phyloP scores from a whole-genome alignment of 2,888 invertebrate genomes.

The Sesia bembeciformis region DNA sequence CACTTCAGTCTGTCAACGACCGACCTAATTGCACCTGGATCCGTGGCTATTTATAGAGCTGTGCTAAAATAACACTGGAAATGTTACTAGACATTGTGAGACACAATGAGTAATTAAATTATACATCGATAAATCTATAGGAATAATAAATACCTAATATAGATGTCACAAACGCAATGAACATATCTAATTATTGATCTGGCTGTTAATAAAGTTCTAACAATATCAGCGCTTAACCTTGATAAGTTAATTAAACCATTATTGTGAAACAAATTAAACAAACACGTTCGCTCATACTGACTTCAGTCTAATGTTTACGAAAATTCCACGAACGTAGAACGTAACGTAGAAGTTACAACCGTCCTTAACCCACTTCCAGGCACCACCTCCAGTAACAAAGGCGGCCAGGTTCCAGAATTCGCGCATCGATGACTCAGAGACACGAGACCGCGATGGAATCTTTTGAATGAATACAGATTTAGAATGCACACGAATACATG shows the following conservation, averaged over 20 bases:
- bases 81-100: too few species aligned
- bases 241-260: too few species aligned
- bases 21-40: conserved; percentile 43
- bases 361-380: conserved; percentile 22
- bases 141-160: too few species aligned
- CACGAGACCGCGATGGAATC: neutral
- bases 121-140: too few species aligned
- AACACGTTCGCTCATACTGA: too few species aligned
- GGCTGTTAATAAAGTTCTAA: too few species aligned
- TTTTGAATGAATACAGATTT: conserved; percentile 17
- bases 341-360: conserved; percentile 3
- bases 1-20: conserved; percentile 32
- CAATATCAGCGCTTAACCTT: too few species aligned
- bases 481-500: conserved; percentile 23
- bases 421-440: neutral
- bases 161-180: too few species aligned
- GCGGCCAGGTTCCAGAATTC: neutral
- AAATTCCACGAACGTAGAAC: neutral
- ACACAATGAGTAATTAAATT: too few species aligned
- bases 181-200: too few species aligned
- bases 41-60: conserved; percentile 14
- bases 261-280: too few species aligned
- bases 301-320: too few species aligned
- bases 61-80: neutral
- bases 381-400: neutral